Evolutionary conservation across 2,113 vertebrate genomes (phyloP).

Genomic region (Sminthopsis crassicaudata): DNA sequence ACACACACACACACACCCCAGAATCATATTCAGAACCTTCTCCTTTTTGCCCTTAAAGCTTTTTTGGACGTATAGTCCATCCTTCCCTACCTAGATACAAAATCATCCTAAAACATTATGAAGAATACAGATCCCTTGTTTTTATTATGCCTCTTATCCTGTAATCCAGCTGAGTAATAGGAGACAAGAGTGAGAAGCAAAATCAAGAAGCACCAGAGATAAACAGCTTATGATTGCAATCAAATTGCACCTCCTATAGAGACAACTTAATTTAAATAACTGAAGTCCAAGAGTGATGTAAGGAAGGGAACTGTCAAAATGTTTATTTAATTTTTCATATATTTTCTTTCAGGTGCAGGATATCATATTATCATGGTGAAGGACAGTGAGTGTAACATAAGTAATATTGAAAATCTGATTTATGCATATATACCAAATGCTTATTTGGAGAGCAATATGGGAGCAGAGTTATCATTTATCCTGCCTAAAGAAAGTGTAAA

Average conservation of each 20-base stretch:
- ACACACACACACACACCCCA: too few relatives aligned
- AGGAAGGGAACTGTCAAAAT: background rate
- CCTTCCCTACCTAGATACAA: background rate
- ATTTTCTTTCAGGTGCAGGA: constrained; percentile 89
- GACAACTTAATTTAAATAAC: background rate
- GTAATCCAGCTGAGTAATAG: background rate
- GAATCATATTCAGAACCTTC: too few relatives aligned
- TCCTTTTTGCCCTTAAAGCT: too few relatives aligned
- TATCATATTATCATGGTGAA: constrained; percentile 98
- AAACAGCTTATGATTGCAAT: background rate
- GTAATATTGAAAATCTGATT: constrained; percentile 91
- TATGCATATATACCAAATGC: constrained; percentile 92
- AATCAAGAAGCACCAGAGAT: background rate
- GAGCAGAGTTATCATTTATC: constrained; percentile 94
- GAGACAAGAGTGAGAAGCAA: background rate
- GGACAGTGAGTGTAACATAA: constrained; percentile 90
- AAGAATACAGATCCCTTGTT: background rate
- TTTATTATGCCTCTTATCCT: background rate
- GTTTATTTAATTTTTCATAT: constrained; percentile 30
- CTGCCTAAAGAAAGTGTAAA: constrained; percentile 94
- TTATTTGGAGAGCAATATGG: constrained; percentile 91
- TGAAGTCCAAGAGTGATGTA: background rate
- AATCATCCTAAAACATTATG: background rate
- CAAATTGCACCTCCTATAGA: background rate
- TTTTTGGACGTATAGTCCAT: too few relatives aligned